Evolutionary conservation across 1,140 invertebrate species (phyloP).

Genomic region (Lordiphosa collinella): DNA sequence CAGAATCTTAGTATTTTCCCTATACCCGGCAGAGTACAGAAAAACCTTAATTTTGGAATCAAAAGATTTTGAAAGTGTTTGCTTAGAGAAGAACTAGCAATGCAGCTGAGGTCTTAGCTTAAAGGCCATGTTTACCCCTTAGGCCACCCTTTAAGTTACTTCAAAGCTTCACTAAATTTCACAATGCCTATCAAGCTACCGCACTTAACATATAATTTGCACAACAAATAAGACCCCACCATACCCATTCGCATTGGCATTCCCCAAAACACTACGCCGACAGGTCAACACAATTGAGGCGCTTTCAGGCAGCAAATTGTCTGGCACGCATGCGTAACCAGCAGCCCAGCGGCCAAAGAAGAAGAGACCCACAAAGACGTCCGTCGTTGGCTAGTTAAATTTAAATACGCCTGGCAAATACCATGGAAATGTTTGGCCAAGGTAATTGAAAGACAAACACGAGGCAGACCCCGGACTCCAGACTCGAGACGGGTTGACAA

Average conservation of each 20-base stretch:
- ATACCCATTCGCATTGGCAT: slow-evolving; percentile 3
- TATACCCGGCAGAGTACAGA: too few relatives aligned
- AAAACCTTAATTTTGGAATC: too few relatives aligned
- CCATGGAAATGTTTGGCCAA: slow-evolving; percentile 48
- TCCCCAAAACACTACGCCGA: slow-evolving; percentile 24
- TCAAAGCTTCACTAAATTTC: background rate
- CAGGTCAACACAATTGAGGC: slow-evolving; percentile 58
- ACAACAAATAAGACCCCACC: background rate
- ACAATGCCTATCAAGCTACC: slow-evolving; percentile 2
- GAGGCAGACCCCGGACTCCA: background rate
- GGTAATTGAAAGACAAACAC: slow-evolving; percentile 63
- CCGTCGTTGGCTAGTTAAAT: slow-evolving; percentile 46
- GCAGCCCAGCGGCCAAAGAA: slow-evolving; percentile 6
- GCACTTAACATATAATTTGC: slow-evolving; percentile 1
- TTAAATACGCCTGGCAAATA: slow-evolving; percentile 58
- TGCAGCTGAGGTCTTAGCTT: too few relatives aligned
- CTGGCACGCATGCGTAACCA: slow-evolving; percentile 57
- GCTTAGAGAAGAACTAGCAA: too few relatives aligned
- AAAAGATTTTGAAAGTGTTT: too few relatives aligned
- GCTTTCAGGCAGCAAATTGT: slow-evolving; percentile 69
- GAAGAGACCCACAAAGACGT: slow-evolving; percentile 7
- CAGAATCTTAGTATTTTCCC: too few relatives aligned
- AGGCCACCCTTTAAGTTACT: too few relatives aligned
- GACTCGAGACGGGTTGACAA: slow-evolving; percentile 5
- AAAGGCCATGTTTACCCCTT: too few relatives aligned